phyloP scores from a whole-genome alignment of 2,888 invertebrate genomes.

The Aphrophora alni region DNA sequence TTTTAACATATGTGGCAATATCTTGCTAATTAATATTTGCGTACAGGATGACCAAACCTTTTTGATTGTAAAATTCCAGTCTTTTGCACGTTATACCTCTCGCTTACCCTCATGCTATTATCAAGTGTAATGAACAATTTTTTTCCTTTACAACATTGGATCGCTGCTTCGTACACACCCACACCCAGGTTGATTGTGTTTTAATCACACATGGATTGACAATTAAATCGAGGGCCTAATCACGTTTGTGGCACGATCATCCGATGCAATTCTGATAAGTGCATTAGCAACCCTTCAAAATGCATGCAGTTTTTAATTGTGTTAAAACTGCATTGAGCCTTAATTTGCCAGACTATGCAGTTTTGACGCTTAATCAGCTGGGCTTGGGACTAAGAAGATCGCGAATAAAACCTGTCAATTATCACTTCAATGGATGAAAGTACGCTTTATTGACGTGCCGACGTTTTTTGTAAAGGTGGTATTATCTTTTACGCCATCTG shows the following conservation, averaged over 20 bases:
- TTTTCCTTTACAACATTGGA: too few species aligned
- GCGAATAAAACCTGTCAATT: not conserved
- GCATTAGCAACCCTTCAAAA: not conserved
- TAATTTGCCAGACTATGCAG: not conserved
- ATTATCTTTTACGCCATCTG: not conserved
- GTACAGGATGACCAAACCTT: too few species aligned
- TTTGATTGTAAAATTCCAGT: too few species aligned
- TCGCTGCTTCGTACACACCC: not conserved
- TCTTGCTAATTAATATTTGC: too few species aligned
- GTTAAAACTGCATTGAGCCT: not conserved
- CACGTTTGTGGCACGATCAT: not conserved
- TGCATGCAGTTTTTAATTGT: not conserved
- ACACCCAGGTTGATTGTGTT: not conserved
- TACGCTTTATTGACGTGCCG: too few species aligned
- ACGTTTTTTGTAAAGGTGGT: too few species aligned
- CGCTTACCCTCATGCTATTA: too few species aligned
- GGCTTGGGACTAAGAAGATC: not conserved
- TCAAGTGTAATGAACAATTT: too few species aligned
- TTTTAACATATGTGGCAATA: too few species aligned
- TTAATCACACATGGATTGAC: constrained; percentile 1
- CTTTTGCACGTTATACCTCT: too few species aligned
- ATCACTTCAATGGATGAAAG: not conserved
- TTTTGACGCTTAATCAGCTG: not conserved
- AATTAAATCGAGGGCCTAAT: not conserved
- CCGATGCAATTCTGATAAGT: not conserved